Evolutionary conservation across 1,140 invertebrate genomes (phyloP), one percentile per base, ranked within the genome.

Genomic region (Paraescarpia echinospica): DNA sequence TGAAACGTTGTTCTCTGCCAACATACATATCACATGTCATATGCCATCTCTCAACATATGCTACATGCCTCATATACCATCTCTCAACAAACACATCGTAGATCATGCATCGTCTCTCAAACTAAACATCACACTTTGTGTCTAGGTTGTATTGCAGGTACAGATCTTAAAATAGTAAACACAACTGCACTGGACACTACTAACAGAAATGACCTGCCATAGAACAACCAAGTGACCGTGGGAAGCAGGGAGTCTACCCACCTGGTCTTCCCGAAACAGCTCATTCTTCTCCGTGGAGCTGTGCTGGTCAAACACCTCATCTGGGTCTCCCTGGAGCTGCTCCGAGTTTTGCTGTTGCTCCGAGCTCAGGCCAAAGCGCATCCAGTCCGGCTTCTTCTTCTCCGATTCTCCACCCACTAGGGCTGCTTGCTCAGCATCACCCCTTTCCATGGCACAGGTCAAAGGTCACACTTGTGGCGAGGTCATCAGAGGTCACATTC

Each of bases 231-330:
- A 35, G 34, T 90, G 89, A 33, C 34, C 18, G 34, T 4, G 34
- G 18, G 4, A 90, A 31, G 59, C 22, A 27, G 14, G 22, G 12
- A 77, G 18, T 77, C 59, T 31, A 59, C 91, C 33, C 14, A 97
- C 98, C 97, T 98, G 98, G 96, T 98, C 98, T 95, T 98, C 98
- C 34, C 98, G 98, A 96, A 98, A 98, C 77, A 98, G 97, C 96
- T 98, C 98, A 96, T 98, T 98, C 34, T 97, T 96, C 94, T 93
- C 98, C 94, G 35, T 95, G 95, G n/a, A 94, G 94, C 18, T 94
- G 9, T 94, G 93, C 48, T 95, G 94, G 90, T 95, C 94, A 90
- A 93, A 92, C 6, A 35, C 91, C 31, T 94, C 94, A 90, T 93
- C 94, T 0, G 34, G 93, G 51, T 94, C 92, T 2, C 91, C 35